Percentiles rank a stretch among this genome's conserved stretches.
Conservation (phyloP, 1,140 invertebrate species). For the Drosophila ohnishii region DNA sequence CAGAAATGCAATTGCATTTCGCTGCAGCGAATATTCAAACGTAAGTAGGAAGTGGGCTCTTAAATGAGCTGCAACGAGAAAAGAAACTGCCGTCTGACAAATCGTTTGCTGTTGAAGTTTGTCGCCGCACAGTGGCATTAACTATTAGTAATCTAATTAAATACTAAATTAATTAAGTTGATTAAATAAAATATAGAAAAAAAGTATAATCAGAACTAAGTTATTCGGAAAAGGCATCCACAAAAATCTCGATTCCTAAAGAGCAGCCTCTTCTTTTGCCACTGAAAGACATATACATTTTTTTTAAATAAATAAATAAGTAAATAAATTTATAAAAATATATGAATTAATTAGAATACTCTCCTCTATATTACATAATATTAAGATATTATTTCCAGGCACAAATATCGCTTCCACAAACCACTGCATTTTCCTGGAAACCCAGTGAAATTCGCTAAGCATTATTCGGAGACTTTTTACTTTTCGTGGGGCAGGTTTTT, state of each 20-base stretch:
- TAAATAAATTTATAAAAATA: neutral
- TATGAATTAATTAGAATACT: too few species aligned
- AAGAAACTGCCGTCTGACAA: slow-evolving; percentile 60
- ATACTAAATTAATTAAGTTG: neutral
- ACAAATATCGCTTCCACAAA: too few species aligned
- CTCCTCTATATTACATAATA: too few species aligned
- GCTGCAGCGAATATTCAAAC: slow-evolving; percentile 67
- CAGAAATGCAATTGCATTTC: slow-evolving; percentile 65
- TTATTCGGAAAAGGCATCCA: too few species aligned
- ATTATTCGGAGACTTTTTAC: slow-evolving; percentile 23
- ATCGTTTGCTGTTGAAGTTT: slow-evolving; percentile 67
- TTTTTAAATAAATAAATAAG: neutral
- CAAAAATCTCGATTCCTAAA: too few species aligned
- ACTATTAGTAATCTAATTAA: slow-evolving; percentile 7
- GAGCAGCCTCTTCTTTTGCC: too few species aligned
- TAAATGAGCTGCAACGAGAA: slow-evolving; percentile 62
- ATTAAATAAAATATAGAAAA: too few species aligned
- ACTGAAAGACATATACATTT: too few species aligned
- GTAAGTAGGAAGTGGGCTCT: slow-evolving; percentile 72
- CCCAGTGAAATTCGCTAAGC: slow-evolving; percentile 57
- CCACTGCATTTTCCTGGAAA: slow-evolving; percentile 1
- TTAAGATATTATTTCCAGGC: neutral
- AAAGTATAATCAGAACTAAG: too few species aligned
- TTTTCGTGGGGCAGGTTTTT: slow-evolving; percentile 29
- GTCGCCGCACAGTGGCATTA: slow-evolving; percentile 32